Base-by-base conservation (phyloP, 2,113 vertebrate species). In the Labeo catla region DNA sequence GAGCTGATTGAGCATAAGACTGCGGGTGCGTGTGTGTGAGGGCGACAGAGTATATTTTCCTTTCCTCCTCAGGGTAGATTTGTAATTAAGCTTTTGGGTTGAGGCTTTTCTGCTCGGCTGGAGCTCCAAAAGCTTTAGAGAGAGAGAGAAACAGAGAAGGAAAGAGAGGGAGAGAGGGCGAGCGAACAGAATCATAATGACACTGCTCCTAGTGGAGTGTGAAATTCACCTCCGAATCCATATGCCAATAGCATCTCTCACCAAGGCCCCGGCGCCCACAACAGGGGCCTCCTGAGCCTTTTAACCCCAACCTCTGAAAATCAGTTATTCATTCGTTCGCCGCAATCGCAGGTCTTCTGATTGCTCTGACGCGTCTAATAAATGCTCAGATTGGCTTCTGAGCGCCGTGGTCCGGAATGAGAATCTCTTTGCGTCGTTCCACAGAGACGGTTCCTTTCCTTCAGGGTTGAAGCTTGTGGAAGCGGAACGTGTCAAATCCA, bases 31-130 rank as follows among this genome's bases (percentile, higher is more conserved):
- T 49, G 59, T 47, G 28, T 57, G 28, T 16, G 28, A 73, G 66
- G 82, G 50, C 36, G 12, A 52, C 50, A 57, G 84, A 86, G 78
- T 83, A 74, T 84, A 84, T 84, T 84, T 83, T 84, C 13, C 82
- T 73, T 73, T 84, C 52, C 82, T 84, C 82, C 82, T 84, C 82
- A 59, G 82, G 82, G 82, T 84, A 84, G 82, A 73, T 84, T 84
- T 84, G 82, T 84, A 84, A 84, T 84, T 84, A 84, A 84, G 82
- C 82, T 84, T 84, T 84, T 73, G 68, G 82, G 82, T 74, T 84
- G 68, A 73, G 82, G 82, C 82, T 84, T 84, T 84, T 84, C 82
- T 84, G 82, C 68, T 73, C 12, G 66, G 68, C 82, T 84, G 82
- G 82, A 74, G 50, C 82, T 74, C 82, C 36, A 73, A 84, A 84